These are phyloP conservation scores for Uloborus plumipes DNA, from an alignment of 2,888 invertebrate genomes.

Conservation along the genomic window DNA sequence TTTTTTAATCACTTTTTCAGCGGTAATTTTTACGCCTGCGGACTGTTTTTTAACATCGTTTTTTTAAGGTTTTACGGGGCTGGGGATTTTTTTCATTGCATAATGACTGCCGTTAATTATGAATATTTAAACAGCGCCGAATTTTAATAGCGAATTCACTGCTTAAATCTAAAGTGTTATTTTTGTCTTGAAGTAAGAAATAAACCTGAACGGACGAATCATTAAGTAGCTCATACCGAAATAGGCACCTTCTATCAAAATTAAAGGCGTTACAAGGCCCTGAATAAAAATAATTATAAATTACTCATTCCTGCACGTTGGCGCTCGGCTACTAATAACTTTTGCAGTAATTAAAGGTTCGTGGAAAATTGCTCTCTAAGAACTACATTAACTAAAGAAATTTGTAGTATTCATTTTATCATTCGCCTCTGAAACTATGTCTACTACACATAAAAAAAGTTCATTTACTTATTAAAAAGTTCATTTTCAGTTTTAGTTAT, in stretches of 20 bases:
- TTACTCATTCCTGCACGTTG: no score
- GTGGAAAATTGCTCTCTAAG: no score
- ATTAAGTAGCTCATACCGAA: conserved; percentile 28
- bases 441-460: no score
- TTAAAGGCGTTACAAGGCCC: background rate
- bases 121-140: conserved; percentile 47
- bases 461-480: no score
- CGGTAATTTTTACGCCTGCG: conserved; percentile 9
- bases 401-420: no score
- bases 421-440: no score
- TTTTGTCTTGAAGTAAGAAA: conserved; percentile 13
- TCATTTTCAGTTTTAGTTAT: no score
- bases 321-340: no score
- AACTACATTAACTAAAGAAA: no score
- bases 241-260: conserved; percentile 9
- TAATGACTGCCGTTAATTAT: conserved; percentile 28
- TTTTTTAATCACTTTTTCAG: conserved; percentile 25
- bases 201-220: conserved; percentile 30
- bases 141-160: conserved; percentile 40
- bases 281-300: no score
- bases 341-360: no score
- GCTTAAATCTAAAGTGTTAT: conserved; percentile 24
- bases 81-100: conserved; percentile 22
- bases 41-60: conserved; percentile 19
- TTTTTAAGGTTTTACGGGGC: conserved; percentile 4